phyloP scores from a whole-genome alignment of 2,888 invertebrate genomes.

The Nemoura dubitans region DNA sequence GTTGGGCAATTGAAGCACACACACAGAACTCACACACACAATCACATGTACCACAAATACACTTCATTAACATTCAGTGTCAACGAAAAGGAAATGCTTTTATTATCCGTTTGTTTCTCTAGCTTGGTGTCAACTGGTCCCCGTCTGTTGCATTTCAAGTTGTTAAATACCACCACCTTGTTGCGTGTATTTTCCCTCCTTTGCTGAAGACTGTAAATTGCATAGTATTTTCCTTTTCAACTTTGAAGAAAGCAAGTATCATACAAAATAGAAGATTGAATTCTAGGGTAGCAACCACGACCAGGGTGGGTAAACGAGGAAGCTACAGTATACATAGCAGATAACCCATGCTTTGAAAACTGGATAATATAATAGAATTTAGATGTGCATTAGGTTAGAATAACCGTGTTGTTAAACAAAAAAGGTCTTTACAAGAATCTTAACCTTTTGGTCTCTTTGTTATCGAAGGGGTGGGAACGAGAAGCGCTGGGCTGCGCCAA shows the following conservation, averaged over 20 bases:
- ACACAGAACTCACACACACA: conserved; percentile 47
- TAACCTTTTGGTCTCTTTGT: conserved; percentile 51
- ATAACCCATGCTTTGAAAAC: conserved; percentile 51
- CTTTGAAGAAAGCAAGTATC: conserved; percentile 48
- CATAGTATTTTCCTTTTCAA: conserved; percentile 49
- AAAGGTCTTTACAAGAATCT: conserved; percentile 50
- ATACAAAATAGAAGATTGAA: conserved; percentile 45
- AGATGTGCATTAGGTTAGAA: conserved; percentile 54
- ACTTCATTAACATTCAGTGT: conserved; percentile 46
- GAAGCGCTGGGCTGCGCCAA: conserved; percentile 39
- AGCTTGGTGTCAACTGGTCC: conserved; percentile 51
- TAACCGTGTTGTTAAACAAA: conserved; percentile 53
- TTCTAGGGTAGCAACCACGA: conserved; percentile 50
- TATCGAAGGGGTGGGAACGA: conserved; percentile 48
- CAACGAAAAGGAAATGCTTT: conserved; percentile 46
- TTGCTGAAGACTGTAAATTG: conserved; percentile 50
- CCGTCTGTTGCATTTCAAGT: conserved; percentile 52
- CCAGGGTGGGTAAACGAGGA: conserved; percentile 49
- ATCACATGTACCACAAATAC: conserved; percentile 42
- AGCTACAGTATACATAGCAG: conserved; percentile 49
- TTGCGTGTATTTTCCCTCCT: conserved; percentile 50
- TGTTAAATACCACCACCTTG: conserved; percentile 50
- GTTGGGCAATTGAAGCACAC: conserved; percentile 47
- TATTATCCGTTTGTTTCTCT: conserved; percentile 45
- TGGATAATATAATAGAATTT: conserved; percentile 53